Conservation (phyloP, 2,888 invertebrate genomes). For the Pseudococcus jackbeardsleyi region DNA sequence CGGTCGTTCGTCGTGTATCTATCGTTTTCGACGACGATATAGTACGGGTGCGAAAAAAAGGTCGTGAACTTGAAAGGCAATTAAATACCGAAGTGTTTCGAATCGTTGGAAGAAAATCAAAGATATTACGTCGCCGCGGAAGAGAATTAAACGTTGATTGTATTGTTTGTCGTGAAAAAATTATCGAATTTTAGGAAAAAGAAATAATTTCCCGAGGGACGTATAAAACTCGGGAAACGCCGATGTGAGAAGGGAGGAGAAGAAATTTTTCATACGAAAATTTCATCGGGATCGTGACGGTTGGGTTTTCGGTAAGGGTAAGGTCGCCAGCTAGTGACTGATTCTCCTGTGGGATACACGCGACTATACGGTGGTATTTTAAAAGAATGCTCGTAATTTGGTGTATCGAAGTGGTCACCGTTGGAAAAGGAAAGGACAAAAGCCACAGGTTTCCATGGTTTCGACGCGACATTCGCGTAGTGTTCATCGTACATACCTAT, state of each 20-base stretch:
- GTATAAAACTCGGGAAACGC: conserved; percentile 3
- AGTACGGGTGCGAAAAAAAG: neutral
- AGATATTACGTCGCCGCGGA: neutral
- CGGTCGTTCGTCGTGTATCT: neutral
- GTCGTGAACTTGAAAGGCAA: conserved; percentile 27
- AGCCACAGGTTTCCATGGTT: conserved; percentile 38
- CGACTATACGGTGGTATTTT: neutral
- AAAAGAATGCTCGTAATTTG: conserved; percentile 36
- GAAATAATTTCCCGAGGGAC: conserved; percentile 50
- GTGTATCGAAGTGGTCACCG: neutral
- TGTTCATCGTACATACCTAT: neutral
- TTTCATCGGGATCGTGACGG: conserved; percentile 9
- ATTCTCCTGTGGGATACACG: conserved; percentile 20
- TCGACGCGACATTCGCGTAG: neutral
- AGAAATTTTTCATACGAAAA: conserved; percentile 32
- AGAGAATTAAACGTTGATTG: conserved; percentile 31
- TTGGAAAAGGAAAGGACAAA: neutral
- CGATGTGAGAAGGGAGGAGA: neutral
- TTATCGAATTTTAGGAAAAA: conserved; percentile 36
- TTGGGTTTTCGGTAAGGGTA: neutral
- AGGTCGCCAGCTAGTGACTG: conserved; percentile 9
- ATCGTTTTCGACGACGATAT: neutral
- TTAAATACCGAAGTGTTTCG: neutral
- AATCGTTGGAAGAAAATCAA: neutral
- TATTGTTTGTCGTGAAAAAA: conserved; percentile 31